phyloP scores from a whole-genome alignment of 2,888 invertebrate genomes.

The Ctena decussata region DNA sequence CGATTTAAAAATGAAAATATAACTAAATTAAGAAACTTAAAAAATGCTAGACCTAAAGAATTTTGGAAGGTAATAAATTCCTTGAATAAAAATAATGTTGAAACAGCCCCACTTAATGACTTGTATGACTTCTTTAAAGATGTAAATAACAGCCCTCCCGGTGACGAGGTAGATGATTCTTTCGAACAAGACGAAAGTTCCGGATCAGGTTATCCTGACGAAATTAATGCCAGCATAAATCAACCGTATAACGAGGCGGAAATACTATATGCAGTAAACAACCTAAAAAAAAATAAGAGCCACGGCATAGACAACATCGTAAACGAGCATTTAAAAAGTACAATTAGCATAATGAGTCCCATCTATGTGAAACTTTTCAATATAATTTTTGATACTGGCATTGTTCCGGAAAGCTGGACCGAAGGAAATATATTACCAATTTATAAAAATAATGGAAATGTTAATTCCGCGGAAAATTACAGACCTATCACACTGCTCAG shows the following conservation, averaged over 20 bases:
- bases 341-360: background rate
- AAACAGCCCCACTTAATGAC: background rate
- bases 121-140: background rate
- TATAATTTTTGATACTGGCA: slow-evolving; percentile 5
- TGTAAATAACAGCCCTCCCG: background rate
- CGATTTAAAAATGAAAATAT: background rate
- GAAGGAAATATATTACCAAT: slow-evolving; percentile 12
- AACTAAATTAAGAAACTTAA: background rate
- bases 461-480: slow-evolving; percentile 14
- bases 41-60: background rate
- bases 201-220: too few species aligned
- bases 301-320: background rate
- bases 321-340: slow-evolving; percentile 14
- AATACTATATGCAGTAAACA: background rate
- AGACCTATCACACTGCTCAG: slow-evolving; percentile 20
- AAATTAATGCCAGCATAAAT: background rate
- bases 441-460: slow-evolving; percentile 29
- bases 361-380: slow-evolving; percentile 19
- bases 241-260: background rate
- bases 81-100: background rate
- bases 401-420: slow-evolving; percentile 15
- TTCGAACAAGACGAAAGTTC: too few species aligned
- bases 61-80: background rate
- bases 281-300: slow-evolving; percentile 6
- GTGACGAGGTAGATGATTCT: background rate